A percentile compares a stretch with the other conserved stretches of the same genome.
Evolutionary conservation across 2,113 vertebrate genomes (phyloP).

Genomic region (Oryctolagus cuniculus): mOryCun1.1 NC_091441.1:88776001-88776500

Average conservation of each 20-base stretch:
- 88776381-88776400: constrained; percentile 60
- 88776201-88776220: background rate
- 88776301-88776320: background rate
- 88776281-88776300: constrained; percentile 3
- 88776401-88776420: background rate
- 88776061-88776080: background rate
- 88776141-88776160: background rate
- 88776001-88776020: too few species aligned
- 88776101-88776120: constrained; percentile 3
- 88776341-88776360: constrained; percentile 10
- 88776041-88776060: background rate
- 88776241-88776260: background rate
- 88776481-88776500: background rate
- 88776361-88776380: constrained; percentile 21
- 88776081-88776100: constrained; percentile 14
- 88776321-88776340: constrained; percentile 13
- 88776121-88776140: constrained; percentile 26
- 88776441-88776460: background rate
- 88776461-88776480: constrained; percentile 11
- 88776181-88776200: background rate
- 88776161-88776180: background rate
- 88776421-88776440: background rate
- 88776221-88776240: background rate
- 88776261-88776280: constrained; percentile 42
- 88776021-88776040: background rate